phyloP scores from a whole-genome alignment of 2,113 vertebrate species.

The Psammodynastes pulverulentus region DNA sequence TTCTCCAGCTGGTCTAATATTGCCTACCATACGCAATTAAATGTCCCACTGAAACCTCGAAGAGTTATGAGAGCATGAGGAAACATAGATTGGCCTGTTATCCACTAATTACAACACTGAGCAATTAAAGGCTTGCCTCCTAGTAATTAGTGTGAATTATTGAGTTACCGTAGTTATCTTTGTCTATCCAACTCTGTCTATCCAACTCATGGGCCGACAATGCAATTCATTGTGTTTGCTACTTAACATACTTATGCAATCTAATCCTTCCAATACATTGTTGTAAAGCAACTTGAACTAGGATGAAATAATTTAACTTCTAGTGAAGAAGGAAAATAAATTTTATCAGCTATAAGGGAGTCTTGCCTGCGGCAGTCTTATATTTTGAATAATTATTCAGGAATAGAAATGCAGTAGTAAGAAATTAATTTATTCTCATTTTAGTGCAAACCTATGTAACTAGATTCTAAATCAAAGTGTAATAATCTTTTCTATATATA shows the following conservation, averaged over 20 bases:
- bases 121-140: constrained; percentile 10
- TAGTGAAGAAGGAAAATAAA: background rate
- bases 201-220: background rate
- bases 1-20: background rate
- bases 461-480: background rate
- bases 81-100: constrained; percentile 7
- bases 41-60: constrained; percentile 15
- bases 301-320: background rate
- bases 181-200: constrained; percentile 2
- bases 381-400: background rate
- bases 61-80: background rate
- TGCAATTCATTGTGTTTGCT: constrained; percentile 2
- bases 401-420: background rate
- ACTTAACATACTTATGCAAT: background rate
- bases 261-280: background rate
- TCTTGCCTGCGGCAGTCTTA: background rate
- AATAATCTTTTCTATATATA: background rate
- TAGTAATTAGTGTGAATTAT: constrained; percentile 3
- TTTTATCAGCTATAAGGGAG: background rate
- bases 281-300: background rate
- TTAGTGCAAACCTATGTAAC: background rate
- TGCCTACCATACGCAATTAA: constrained; percentile 18
- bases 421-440: background rate
- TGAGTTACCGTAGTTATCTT: constrained; percentile 23
- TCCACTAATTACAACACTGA: constrained; percentile 31